Evolutionary conservation across 2,113 vertebrate species (phyloP).

Genomic region (Ctenodactylus gundi): DNA sequence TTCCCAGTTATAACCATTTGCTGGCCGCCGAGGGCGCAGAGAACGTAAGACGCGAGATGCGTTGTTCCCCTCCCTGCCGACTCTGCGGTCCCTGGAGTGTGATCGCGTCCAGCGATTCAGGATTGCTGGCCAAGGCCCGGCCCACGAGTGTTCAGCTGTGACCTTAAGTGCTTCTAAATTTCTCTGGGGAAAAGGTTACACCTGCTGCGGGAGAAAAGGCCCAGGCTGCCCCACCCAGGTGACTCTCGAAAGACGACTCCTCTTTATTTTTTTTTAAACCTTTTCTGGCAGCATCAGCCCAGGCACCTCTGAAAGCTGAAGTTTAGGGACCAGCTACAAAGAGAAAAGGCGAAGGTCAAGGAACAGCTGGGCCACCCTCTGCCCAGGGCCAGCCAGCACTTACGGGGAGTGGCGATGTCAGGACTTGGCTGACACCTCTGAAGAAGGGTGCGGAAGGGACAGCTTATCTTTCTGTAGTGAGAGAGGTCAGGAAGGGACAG

Average conservation of each 20-base stretch:
- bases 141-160: slow-evolving; percentile 44
- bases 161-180: slow-evolving; percentile 56
- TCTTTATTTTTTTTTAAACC: background rate
- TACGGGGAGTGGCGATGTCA: too few relatives aligned
- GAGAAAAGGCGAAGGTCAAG: background rate
- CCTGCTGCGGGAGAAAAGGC: background rate
- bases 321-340: background rate
- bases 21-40: background rate
- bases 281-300: background rate
- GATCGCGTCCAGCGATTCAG: background rate
- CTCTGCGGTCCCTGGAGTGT: background rate
- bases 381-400: background rate
- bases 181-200: slow-evolving; percentile 38
- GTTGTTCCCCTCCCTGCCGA: too few relatives aligned
- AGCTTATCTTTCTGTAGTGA: background rate
- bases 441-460: background rate
- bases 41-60: too few relatives aligned
- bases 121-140: slow-evolving; percentile 37
- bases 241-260: slow-evolving; percentile 22
- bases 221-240: background rate
- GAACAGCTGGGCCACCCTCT: background rate
- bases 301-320: background rate
- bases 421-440: background rate
- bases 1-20: background rate
- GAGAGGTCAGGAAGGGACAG: background rate